Percentiles rank a stretch among this genome's conserved stretches.
These are phyloP conservation scores for Diabrotica balteata DNA, from an alignment of 2,888 invertebrate species.

Conservation along the genomic window DNA sequence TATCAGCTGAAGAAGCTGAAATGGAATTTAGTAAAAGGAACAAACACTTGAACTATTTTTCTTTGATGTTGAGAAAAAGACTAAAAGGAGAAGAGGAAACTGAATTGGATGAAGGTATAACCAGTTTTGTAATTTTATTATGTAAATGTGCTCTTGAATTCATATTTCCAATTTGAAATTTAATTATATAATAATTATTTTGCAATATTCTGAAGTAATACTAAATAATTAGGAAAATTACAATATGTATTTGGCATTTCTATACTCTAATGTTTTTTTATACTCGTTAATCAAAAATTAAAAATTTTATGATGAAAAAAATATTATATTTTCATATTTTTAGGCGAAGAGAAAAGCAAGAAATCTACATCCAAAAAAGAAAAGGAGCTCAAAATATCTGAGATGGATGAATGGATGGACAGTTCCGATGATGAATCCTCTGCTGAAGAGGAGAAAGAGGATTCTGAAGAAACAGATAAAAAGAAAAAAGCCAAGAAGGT, in stretches of 20 bases:
- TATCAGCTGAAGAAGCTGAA: constrained; percentile 98
- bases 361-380: constrained; percentile 46
- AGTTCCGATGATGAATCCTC: constrained; percentile 77
- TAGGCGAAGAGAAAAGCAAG: constrained; percentile 44
- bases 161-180: too few relatives aligned
- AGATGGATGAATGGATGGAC: constrained; percentile 94
- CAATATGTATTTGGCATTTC: too few relatives aligned
- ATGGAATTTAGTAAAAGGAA: constrained; percentile 94
- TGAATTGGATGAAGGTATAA: constrained; percentile 40
- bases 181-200: not conserved
- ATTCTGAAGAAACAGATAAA: constrained; percentile 66
- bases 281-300: too few relatives aligned
- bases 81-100: constrained; percentile 64
- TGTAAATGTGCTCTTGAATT: too few relatives aligned
- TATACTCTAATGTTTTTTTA: too few relatives aligned
- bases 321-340: not conserved
- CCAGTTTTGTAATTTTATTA: too few relatives aligned
- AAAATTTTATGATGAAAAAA: too few relatives aligned
- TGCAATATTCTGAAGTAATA: not conserved
- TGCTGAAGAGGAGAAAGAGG: constrained; percentile 72
- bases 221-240: not conserved
- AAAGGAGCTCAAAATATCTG: constrained; percentile 83
- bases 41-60: constrained; percentile 95
- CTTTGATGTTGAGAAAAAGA: constrained; percentile 90
- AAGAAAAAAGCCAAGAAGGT: constrained; percentile 68